These are phyloP conservation scores for Camponotus floridanus DNA, from an alignment of 1,140 invertebrate genomes.

Conservation along the genomic window DNA sequence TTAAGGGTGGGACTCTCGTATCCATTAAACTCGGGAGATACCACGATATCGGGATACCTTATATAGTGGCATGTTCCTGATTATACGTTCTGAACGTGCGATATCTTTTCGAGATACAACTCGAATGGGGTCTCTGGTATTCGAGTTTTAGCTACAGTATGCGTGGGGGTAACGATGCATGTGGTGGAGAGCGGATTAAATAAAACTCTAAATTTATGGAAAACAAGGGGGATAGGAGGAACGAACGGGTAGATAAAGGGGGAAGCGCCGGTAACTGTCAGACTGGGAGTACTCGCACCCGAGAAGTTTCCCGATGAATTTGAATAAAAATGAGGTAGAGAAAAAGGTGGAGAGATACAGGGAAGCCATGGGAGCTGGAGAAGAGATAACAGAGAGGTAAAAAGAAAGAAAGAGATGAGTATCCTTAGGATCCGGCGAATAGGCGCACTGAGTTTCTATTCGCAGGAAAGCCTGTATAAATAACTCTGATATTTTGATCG, in stretches of 20 bases:
- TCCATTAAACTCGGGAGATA: background rate
- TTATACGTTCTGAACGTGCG: background rate
- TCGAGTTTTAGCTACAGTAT: background rate
- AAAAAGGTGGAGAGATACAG: slow-evolving; percentile 45
- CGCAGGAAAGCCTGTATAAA: slow-evolving; percentile 59
- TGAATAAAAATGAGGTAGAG: slow-evolving; percentile 75
- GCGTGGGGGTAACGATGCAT: slow-evolving; percentile 64
- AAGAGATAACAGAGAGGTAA: slow-evolving; percentile 37
- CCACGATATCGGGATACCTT: background rate
- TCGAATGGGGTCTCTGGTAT: background rate
- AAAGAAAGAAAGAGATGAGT: background rate
- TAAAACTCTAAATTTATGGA: slow-evolving; percentile 85
- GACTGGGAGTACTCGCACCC: slow-evolving; percentile 24
- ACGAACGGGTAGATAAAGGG: slow-evolving; percentile 8
- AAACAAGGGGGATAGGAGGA: slow-evolving; percentile 73
- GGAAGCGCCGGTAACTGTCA: slow-evolving; percentile 40
- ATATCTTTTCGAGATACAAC: slow-evolving; percentile 7
- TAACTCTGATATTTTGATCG: background rate
- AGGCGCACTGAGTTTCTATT: slow-evolving; percentile 67
- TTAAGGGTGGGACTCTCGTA: background rate
- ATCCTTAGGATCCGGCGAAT: slow-evolving; percentile 64
- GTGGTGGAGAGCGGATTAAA: slow-evolving; percentile 73
- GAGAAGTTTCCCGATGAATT: slow-evolving; percentile 71
- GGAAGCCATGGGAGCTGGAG: background rate
- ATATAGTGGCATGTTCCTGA: background rate